Evolutionary conservation across 2,113 vertebrate genomes (phyloP).

Genomic region (Crotophaga sulcirostris): DNA sequence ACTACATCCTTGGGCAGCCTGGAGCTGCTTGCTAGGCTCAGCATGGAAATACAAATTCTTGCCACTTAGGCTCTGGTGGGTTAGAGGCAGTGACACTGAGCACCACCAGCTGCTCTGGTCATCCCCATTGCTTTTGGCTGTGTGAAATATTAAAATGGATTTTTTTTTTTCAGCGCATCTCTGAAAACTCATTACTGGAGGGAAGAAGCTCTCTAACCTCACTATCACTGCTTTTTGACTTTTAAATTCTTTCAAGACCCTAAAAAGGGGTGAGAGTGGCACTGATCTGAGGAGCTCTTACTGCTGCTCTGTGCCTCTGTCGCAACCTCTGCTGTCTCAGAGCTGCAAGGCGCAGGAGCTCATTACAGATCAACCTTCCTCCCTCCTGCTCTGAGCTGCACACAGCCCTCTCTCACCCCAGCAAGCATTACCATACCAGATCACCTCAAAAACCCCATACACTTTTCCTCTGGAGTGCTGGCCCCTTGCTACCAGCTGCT

Average conservation of each 20-base stretch:
- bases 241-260: not conserved
- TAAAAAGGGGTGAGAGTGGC: not conserved
- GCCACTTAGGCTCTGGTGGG: not conserved
- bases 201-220: not conserved
- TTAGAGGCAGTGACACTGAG: not conserved
- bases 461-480: not conserved
- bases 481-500: not conserved
- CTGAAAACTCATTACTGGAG: not conserved
- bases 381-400: not conserved
- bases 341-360: not conserved
- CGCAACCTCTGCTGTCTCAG: not conserved
- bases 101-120: not conserved
- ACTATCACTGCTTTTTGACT: not conserved
- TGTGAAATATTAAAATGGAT: not conserved
- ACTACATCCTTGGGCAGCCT: accelerated
- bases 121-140: not conserved
- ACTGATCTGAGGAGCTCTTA: not conserved
- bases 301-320: not conserved
- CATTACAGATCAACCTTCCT: not conserved
- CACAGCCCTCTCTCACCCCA: not conserved
- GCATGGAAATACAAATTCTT: not conserved
- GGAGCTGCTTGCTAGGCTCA: not conserved
- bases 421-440: accelerated
- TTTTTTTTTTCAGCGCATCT: not conserved
- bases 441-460: not conserved